Base-by-base conservation (phyloP, 2,888 invertebrate species). In the Lepetodrilus schrolli region DNA sequence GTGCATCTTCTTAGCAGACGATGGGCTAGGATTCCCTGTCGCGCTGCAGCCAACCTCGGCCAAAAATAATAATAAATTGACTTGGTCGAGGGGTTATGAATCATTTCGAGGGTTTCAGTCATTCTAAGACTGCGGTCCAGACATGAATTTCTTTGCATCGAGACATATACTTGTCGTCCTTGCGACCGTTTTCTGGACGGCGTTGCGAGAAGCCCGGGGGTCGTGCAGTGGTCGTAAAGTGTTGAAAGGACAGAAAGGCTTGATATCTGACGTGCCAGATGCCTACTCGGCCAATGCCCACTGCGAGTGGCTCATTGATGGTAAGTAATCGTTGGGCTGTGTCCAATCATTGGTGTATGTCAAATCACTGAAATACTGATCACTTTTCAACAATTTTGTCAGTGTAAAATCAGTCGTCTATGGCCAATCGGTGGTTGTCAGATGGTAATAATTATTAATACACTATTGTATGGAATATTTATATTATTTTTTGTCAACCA, bases 261-360 rank as follows among this genome's bases (percentile, higher is more conserved):
- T 95, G 82, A 95, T 97, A 84, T 95, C 95, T 78, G 96, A 97
- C 92, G 96, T 97, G 66, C 95, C 96, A 34, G 93, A 94, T 79
- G 95, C 96, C 90, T 97, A 97, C 90, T 96, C 96, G 70, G 95
- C 94, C 91, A 96, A 96, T 90, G 96, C 96, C 66, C 96, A 97
- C 90, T 98, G 97, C 90, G 97, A 97, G 93, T 98, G 97, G 97
- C 93, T 98, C 71, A 97, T 98, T 87, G 95, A 95, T 92, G 97
- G 97, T 92, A 89, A 84, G 84, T 78, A 26, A 50, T 47, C n/a
- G 4, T 43, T n/a, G n/a, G n/a, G n/a, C n/a, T n/a, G n/a, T n/a
- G n/a, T n/a, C n/a, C n/a, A n/a, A n/a, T n/a, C n/a, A n/a, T n/a
- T n/a, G n/a, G n/a, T n/a, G n/a, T n/a, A n/a, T n/a, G n/a, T n/a